Percentiles rank a stretch among this genome's conserved stretches.
These are phyloP conservation scores for Mythimna lalbum DNA, from an alignment of 2,888 invertebrate genomes.

Conservation along the genomic window DNA sequence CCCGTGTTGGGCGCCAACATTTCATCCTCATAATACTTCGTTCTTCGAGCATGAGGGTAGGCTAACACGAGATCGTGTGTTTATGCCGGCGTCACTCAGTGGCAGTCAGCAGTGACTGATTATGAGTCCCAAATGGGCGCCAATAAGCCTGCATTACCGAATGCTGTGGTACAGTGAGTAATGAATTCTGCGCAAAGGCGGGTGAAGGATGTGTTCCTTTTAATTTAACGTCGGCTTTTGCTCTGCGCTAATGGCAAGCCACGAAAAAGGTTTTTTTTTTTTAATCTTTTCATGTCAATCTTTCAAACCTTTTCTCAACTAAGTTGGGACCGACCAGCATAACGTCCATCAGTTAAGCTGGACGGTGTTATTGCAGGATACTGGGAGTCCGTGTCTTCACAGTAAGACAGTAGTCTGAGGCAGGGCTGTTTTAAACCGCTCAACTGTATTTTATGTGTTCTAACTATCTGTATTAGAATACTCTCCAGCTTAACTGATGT, in stretches of 20 bases:
- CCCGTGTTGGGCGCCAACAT: conserved; percentile 19
- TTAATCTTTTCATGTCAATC: neutral
- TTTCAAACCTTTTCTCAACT: neutral
- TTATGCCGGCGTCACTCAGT: conserved; percentile 41
- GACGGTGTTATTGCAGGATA: too few species aligned
- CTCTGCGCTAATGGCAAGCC: too few species aligned
- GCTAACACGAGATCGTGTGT: conserved; percentile 28
- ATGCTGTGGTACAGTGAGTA: conserved; percentile 42
- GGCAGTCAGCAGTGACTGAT: conserved; percentile 51
- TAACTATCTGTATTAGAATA: too few species aligned
- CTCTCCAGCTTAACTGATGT: neutral
- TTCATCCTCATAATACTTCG: neutral
- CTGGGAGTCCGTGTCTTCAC: too few species aligned
- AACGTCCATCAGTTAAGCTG: too few species aligned
- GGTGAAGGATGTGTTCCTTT: conserved; percentile 41
- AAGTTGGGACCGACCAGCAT: too few species aligned
- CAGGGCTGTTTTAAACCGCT: too few species aligned
- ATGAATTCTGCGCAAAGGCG: conserved; percentile 40
- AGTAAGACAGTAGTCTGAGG: too few species aligned
- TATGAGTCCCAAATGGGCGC: conserved; percentile 60
- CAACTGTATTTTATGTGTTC: too few species aligned
- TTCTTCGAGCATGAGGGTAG: conserved; percentile 1
- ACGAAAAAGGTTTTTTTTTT: too few species aligned
- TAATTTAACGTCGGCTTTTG: conserved; percentile 26
- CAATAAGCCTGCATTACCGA: conserved; percentile 48